Evolutionary conservation across 1,140 invertebrate genomes (phyloP).

Genomic region (Ephestia elutella): DNA sequence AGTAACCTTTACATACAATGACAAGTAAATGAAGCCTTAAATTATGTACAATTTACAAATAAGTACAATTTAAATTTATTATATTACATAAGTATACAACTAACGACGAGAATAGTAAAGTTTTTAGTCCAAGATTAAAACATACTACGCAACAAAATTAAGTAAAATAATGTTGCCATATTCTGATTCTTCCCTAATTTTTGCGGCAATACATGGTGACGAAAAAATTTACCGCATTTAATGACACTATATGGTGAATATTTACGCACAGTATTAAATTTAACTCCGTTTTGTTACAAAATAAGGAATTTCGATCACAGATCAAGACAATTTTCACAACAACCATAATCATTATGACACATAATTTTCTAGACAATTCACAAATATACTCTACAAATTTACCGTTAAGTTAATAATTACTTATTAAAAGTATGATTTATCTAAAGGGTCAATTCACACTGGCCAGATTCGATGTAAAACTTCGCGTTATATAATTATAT

Average conservation of each 20-base stretch:
- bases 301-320: conserved; percentile 34
- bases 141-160: neutral
- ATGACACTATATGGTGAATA: no score
- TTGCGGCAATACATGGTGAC: no score
- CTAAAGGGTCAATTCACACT: no score
- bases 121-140: neutral
- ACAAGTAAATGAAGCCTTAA: neutral
- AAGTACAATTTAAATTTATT: conserved; percentile 3
- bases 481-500: no score
- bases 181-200: no score
- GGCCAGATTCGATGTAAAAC: no score
- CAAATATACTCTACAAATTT: neutral
- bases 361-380: neutral
- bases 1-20: neutral
- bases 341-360: conserved; percentile 9
- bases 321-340: conserved; percentile 15
- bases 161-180: neutral
- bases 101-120: neutral
- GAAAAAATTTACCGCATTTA: no score
- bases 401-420: neutral
- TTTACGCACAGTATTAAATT: neutral
- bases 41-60: conserved; percentile 9
- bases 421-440: no score
- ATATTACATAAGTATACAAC: no score
- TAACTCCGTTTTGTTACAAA: neutral